A percentile compares a stretch with the other conserved stretches of the same genome.
These are phyloP conservation scores for Watersipora subatra DNA, from an alignment of 1,140 invertebrate genomes.

Conservation along the genomic window DNA sequence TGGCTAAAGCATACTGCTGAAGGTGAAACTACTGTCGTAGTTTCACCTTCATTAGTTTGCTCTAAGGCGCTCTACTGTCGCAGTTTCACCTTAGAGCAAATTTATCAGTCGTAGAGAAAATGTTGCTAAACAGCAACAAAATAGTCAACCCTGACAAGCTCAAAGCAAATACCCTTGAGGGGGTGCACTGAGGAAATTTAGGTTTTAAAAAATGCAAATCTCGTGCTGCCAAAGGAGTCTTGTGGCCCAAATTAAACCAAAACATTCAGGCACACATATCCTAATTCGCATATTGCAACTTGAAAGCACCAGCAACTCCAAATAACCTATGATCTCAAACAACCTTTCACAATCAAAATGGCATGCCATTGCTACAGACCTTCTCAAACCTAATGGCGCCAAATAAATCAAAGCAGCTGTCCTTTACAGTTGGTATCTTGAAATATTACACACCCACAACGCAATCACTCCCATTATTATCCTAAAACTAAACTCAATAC, in stretches of 20 bases:
- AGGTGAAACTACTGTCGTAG: too few relatives aligned
- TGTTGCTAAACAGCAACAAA: background rate
- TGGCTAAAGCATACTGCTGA: too few relatives aligned
- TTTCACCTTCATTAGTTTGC: background rate
- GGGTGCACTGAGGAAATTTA: background rate
- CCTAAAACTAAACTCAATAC: background rate
- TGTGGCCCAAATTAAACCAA: background rate
- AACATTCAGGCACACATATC: background rate
- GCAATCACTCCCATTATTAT: background rate
- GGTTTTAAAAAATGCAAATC: background rate
- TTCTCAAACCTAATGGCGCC: background rate
- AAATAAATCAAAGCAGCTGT: background rate
- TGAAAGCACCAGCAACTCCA: background rate
- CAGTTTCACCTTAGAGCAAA: background rate
- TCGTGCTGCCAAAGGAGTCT: background rate
- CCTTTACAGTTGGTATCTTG: background rate
- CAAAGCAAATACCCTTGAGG: background rate
- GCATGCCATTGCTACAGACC: background rate
- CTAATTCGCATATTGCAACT: background rate
- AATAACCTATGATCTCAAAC: background rate
- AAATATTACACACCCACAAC: background rate
- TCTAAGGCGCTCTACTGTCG: background rate
- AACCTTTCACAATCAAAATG: background rate
- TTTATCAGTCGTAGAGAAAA: background rate
- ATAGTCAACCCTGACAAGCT: background rate